Evolutionary conservation across 2,797 vertebrate species (phyloP).

Genomic region (Leptodactylus fallax): DNA sequence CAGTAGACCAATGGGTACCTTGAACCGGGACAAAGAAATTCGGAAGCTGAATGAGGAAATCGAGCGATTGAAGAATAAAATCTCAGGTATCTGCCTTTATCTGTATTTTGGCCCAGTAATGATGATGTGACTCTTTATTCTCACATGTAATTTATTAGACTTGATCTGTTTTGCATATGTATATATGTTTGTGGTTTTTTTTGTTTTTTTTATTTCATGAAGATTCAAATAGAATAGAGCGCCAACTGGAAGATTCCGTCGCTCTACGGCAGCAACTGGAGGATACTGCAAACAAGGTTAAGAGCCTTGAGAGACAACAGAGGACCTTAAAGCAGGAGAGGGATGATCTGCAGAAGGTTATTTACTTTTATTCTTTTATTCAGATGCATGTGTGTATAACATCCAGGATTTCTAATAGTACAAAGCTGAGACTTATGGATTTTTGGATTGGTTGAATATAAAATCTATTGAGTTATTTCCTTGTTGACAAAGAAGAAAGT

Average conservation of each 20-base stretch:
- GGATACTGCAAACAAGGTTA: slow-evolving; percentile 85
- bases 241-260: slow-evolving; percentile 89
- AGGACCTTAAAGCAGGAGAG: slow-evolving; percentile 87
- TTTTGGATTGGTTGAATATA: not conserved
- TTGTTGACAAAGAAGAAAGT: not conserved
- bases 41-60: slow-evolving; percentile 96
- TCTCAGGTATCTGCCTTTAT: slow-evolving; percentile 80
- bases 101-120: not conserved
- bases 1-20: slow-evolving; percentile 76
- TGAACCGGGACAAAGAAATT: slow-evolving; percentile 89
- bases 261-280: slow-evolving; percentile 88
- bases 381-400: not conserved
- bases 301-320: slow-evolving; percentile 89
- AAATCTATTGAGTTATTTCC: not conserved
- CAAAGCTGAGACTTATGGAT: not conserved
- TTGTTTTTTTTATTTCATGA: not conserved
- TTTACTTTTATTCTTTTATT: not conserved
- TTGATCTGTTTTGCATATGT: not conserved
- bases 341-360: slow-evolving; percentile 93
- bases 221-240: slow-evolving; percentile 91
- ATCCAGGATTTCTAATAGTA: not conserved
- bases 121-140: too few relatives aligned
- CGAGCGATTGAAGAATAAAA: slow-evolving; percentile 90
- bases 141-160: too few relatives aligned
- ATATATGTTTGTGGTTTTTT: not conserved